Conservation (phyloP, 2,888 invertebrate species). For the Melieria picta region DNA sequence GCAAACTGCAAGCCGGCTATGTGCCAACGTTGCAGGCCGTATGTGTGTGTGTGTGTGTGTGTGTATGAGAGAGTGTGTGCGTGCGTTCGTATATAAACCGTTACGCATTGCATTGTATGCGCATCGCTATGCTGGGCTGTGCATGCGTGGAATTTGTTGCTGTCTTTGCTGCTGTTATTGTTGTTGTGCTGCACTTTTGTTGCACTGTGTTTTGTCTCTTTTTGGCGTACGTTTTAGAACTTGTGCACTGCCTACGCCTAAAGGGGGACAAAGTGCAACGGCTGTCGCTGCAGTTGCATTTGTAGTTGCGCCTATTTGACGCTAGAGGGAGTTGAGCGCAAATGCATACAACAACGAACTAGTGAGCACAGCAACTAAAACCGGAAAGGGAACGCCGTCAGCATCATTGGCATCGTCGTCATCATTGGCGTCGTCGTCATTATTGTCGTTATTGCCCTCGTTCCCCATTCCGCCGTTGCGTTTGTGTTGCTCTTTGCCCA, state of each 20-base stretch:
- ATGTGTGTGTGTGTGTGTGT: constrained; percentile 13
- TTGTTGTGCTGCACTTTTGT: not conserved
- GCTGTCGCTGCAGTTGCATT: constrained; percentile 17
- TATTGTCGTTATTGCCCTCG: too few relatives aligned
- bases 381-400: too few relatives aligned
- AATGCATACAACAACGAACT: not conserved
- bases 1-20: constrained; percentile 7
- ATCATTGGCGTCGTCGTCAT: too few relatives aligned
- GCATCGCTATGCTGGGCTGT: too few relatives aligned
- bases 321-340: constrained; percentile 25
- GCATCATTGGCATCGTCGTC: too few relatives aligned
- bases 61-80: constrained; percentile 12
- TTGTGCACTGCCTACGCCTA: constrained; percentile 29
- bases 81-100: not conserved
- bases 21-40: not conserved
- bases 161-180: too few relatives aligned
- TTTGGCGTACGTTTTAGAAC: constrained; percentile 58
- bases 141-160: too few relatives aligned
- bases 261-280: constrained; percentile 5
- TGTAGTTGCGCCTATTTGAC: constrained; percentile 24
- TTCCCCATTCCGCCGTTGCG: not conserved
- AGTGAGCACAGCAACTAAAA: too few relatives aligned
- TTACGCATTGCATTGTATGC: too few relatives aligned
- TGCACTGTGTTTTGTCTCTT: constrained; percentile 57
- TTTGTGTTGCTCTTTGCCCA: not conserved